Conservation (phyloP, 1,140 invertebrate species). For the Mylabris phalerata region DNA sequence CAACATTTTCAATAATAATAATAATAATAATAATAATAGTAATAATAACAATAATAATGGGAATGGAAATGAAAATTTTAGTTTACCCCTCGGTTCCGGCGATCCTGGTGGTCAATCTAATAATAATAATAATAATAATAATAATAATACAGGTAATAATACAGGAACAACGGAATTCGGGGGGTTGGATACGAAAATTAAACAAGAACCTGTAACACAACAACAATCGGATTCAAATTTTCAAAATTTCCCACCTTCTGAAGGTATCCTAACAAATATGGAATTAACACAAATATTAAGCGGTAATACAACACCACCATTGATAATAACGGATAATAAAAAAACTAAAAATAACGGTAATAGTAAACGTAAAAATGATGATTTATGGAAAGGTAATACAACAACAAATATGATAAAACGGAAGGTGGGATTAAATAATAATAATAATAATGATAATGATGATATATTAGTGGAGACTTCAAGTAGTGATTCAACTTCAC, state of each 20-base stretch:
- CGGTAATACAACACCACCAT: conserved; percentile 13
- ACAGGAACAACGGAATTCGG: conserved; percentile 42
- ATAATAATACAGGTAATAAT: background rate
- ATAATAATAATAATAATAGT: conserved; percentile 31
- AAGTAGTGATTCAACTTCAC: conserved; percentile 57
- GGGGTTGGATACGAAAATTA: conserved; percentile 46
- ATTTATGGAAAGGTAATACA: conserved; percentile 44
- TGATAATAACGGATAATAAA: conserved; percentile 9
- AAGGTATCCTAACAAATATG: conserved; percentile 32
- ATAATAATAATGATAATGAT: conserved; percentile 29
- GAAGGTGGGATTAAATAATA: conserved; percentile 43
- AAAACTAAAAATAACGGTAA: conserved; percentile 25
- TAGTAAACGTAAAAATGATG: conserved; percentile 47
- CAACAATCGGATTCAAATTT: conserved; percentile 35
- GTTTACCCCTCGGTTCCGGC: conserved; percentile 41
- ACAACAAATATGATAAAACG: conserved; percentile 38
- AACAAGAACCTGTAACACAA: conserved; percentile 44
- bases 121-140: background rate
- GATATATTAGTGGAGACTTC: conserved; percentile 53
- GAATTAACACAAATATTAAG: conserved; percentile 37
- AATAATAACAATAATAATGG: conserved; percentile 27
- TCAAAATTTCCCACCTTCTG: conserved; percentile 35
- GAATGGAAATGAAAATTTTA: conserved; percentile 43
- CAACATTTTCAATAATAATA: background rate
- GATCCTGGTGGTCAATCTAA: conserved; percentile 37